Conservation (phyloP, 2,888 invertebrate genomes). For the Calliscelio sp. region DNA sequence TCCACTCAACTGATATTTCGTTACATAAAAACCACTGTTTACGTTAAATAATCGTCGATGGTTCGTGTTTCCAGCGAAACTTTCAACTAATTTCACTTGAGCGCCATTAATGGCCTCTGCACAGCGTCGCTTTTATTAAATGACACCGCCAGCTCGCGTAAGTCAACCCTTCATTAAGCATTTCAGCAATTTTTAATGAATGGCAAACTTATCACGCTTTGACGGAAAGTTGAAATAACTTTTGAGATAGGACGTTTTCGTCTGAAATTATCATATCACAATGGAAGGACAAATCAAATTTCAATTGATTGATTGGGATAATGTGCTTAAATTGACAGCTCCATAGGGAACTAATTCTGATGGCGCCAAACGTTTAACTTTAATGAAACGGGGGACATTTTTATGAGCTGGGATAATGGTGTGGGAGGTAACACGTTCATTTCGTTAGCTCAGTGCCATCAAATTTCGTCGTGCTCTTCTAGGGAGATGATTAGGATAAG, state of each 20-base stretch:
- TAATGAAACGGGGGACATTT: constrained; percentile 9
- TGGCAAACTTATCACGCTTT: constrained; percentile 9
- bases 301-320: not conserved
- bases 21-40: constrained; percentile 26
- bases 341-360: constrained; percentile 12
- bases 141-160: too few species aligned
- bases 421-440: constrained; percentile 22
- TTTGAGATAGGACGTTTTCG: too few species aligned
- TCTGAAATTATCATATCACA: too few species aligned
- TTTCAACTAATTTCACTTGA: not conserved
- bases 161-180: too few species aligned
- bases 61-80: not conserved
- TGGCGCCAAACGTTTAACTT: not conserved
- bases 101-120: too few species aligned
- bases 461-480: too few species aligned
- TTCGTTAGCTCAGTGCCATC: constrained; percentile 16
- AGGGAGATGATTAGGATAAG: constrained; percentile 37
- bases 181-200: constrained; percentile 39
- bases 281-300: too few species aligned
- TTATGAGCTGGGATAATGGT: not conserved
- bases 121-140: too few species aligned
- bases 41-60: not conserved
- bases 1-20: constrained; percentile 28
- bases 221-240: too few species aligned
- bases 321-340: constrained; percentile 1